Evolutionary conservation across 2,888 invertebrate species (phyloP).

Genomic region (Rhingia rostrata): DNA sequence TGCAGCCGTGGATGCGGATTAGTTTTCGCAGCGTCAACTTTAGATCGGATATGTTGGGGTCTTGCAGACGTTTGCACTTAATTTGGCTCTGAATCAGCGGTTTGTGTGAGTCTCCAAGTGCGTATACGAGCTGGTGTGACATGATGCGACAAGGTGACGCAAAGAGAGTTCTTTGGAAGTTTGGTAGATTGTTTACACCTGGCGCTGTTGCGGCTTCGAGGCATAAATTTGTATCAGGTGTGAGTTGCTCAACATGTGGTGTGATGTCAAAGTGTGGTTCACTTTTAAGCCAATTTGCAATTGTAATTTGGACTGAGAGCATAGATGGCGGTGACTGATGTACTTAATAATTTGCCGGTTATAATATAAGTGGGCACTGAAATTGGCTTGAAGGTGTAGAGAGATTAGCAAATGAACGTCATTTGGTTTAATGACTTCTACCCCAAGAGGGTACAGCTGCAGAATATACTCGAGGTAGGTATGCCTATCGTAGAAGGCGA

Average conservation of each 20-base stretch:
- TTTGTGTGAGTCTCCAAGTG: conserved; percentile 15
- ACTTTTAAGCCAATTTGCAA: conserved; percentile 2
- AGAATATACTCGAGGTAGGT: too few relatives aligned
- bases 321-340: too few relatives aligned
- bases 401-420: too few relatives aligned
- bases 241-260: conserved; percentile 9
- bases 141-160: conserved; percentile 46
- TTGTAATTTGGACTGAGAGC: too few relatives aligned
- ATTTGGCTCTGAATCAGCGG: conserved; percentile 18
- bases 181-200: conserved; percentile 20
- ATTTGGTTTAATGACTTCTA: too few relatives aligned
- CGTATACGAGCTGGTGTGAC: conserved; percentile 3
- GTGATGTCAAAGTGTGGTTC: conserved; percentile 5
- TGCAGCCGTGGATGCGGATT: conserved; percentile 27
- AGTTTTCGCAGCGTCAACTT: conserved; percentile 5
- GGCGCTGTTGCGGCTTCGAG: neutral
- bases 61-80: neutral
- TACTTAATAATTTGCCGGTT: too few relatives aligned
- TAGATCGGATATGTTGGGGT: neutral
- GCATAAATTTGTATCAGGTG: conserved; percentile 30
- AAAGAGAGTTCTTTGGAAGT: neutral
- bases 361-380: too few relatives aligned
- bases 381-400: too few relatives aligned
- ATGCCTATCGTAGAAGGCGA: too few relatives aligned
- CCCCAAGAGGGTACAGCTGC: too few relatives aligned